A percentile compares a stretch with the other conserved stretches of the same genome.
These are phyloP conservation scores for Oscheius myriophilus DNA, from an alignment of 2,888 invertebrate genomes.

Conservation along the genomic window DNA sequence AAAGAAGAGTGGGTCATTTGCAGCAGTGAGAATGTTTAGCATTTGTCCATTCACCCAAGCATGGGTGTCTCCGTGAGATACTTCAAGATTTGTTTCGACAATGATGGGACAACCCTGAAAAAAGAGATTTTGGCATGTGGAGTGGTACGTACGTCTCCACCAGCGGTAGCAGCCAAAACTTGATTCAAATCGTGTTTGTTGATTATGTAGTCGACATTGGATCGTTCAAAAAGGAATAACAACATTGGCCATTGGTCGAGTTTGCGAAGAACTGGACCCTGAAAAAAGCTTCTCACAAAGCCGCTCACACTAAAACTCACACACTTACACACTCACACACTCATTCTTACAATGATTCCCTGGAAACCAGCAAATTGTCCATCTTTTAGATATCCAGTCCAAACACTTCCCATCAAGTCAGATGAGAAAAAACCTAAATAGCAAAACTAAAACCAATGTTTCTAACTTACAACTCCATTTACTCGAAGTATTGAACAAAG, in stretches of 20 bases:
- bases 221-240: neutral
- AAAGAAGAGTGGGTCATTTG: constrained; percentile 11
- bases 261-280: neutral
- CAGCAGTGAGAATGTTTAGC: neutral
- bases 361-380: neutral
- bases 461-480: neutral
- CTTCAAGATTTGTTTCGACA: neutral
- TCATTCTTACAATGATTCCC: neutral
- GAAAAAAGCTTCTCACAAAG: neutral
- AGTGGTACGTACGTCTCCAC: neutral
- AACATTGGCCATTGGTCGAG: neutral
- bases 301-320: neutral
- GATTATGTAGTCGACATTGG: neutral
- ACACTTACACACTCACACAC: neutral
- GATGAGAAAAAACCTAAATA: constrained; percentile 1
- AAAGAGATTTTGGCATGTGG: neutral
- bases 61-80: constrained; percentile 2
- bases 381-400: neutral
- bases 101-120: neutral
- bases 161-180: constrained; percentile 1
- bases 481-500: neutral
- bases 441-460: neutral
- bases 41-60: constrained; percentile 1
- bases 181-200: neutral
- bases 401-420: constrained; percentile 5